A percentile compares a stretch with the other conserved stretches of the same genome.
phyloP scores from a whole-genome alignment of 2,113 vertebrate species.

The Brachypteracias leptosomus region DNA sequence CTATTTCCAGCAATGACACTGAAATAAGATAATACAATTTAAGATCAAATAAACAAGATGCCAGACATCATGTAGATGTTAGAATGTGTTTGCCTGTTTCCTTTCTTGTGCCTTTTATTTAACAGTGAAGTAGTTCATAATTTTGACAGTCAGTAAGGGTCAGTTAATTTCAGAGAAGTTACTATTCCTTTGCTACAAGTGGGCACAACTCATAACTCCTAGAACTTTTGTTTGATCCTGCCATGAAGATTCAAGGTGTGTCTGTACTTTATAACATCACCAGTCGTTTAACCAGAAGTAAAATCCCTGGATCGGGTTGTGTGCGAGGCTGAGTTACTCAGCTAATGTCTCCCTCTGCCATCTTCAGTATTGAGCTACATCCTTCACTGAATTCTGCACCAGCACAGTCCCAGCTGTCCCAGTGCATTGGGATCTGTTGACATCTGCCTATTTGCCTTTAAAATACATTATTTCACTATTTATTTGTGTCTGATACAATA shows the following conservation, averaged over 20 bases:
- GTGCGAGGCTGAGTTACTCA: background rate
- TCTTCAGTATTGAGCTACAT: background rate
- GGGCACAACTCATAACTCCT: background rate
- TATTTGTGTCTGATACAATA: background rate
- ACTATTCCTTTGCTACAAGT: background rate
- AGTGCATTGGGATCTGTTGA: background rate
- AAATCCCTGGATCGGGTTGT: background rate
- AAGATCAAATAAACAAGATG: background rate
- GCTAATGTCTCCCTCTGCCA: background rate
- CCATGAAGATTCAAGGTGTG: background rate
- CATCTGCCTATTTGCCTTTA: background rate
- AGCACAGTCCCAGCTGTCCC: background rate
- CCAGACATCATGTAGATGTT: background rate
- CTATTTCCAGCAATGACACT: background rate
- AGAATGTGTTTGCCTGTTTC: background rate
- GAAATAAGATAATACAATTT: constrained; percentile 4
- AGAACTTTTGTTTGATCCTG: background rate
- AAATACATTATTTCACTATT: background rate
- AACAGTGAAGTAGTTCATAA: background rate
- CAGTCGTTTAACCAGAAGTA: background rate
- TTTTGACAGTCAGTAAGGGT: background rate
- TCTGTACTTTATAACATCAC: background rate
- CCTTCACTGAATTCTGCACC: background rate
- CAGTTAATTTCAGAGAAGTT: background rate
- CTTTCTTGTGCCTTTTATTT: background rate